Evolutionary conservation across 2,113 vertebrate genomes (phyloP).

Genomic region (Elaphurus davidianus): DNA sequence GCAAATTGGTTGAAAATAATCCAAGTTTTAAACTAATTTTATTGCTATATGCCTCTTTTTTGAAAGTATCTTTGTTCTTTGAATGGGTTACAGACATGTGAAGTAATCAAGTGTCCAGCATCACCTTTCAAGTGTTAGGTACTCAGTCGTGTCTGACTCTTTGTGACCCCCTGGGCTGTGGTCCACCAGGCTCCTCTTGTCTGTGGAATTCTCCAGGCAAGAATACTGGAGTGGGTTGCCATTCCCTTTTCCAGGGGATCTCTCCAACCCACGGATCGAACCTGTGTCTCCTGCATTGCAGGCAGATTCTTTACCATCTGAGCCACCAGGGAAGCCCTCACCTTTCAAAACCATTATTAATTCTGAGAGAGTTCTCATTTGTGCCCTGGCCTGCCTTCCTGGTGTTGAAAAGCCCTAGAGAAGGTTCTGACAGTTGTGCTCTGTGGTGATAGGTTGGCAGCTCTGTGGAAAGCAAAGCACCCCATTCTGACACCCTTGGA

Average conservation of each 20-base stretch:
- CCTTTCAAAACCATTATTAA: neutral
- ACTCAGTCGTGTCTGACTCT: neutral
- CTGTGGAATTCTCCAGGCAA: neutral
- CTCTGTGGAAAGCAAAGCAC: neutral
- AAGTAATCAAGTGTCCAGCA: neutral
- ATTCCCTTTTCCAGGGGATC: neutral
- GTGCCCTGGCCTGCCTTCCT: neutral
- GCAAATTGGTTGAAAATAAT: neutral
- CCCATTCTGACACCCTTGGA: neutral
- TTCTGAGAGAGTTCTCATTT: neutral
- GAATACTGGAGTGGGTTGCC: neutral
- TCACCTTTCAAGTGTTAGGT: neutral
- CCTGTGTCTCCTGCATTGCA: neutral
- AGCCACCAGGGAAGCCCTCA: neutral
- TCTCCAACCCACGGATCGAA: neutral
- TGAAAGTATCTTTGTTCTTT: neutral
- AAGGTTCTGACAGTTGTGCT: neutral
- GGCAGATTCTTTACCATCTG: neutral
- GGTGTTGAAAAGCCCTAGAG: neutral
- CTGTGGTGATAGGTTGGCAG: neutral
- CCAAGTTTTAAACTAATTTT: neutral
- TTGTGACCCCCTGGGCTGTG: neutral
- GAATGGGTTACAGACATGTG: neutral
- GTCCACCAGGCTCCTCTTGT: neutral
- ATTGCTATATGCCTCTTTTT: neutral